Conservation (phyloP, 1,140 invertebrate genomes). For the Paraescarpia echinospica region DNA sequence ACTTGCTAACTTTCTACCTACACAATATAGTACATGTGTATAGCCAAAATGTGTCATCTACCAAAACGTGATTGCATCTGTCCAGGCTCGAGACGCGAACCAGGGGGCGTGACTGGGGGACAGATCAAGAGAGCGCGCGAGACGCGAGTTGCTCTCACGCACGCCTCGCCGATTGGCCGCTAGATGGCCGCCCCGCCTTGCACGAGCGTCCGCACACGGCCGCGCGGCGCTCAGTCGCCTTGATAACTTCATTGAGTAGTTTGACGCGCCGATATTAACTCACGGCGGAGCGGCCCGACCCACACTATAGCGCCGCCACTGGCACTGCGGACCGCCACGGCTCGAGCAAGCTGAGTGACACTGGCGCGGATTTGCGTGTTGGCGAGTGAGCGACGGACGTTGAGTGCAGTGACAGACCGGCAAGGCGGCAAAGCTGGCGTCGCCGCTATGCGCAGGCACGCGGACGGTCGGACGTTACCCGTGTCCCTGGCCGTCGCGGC, state of each 20-base stretch:
- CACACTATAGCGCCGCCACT: not conserved
- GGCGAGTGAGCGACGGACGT: not conserved
- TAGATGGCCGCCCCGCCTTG: not conserved
- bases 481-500: not conserved
- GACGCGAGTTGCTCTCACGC: not conserved
- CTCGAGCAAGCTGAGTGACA: not conserved
- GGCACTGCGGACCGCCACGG: not conserved
- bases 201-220: not conserved
- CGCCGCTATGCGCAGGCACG: not conserved
- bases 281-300: not conserved
- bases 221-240: not conserved
- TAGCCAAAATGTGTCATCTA: not conserved
- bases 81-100: not conserved
- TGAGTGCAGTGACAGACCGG: not conserved
- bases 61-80: not conserved
- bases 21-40: not conserved
- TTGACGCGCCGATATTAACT: not conserved
- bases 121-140: too few species aligned
- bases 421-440: not conserved
- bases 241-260: constrained; percentile 6
- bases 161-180: not conserved
- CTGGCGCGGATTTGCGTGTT: not conserved
- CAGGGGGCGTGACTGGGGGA: not conserved
- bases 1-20: not conserved
- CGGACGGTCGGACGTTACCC: not conserved